A percentile compares a stretch with the other conserved stretches of the same genome.
These are phyloP conservation scores for Oxycera nigricornis DNA, from an alignment of 2,888 invertebrate species.

Conservation along the genomic window DNA sequence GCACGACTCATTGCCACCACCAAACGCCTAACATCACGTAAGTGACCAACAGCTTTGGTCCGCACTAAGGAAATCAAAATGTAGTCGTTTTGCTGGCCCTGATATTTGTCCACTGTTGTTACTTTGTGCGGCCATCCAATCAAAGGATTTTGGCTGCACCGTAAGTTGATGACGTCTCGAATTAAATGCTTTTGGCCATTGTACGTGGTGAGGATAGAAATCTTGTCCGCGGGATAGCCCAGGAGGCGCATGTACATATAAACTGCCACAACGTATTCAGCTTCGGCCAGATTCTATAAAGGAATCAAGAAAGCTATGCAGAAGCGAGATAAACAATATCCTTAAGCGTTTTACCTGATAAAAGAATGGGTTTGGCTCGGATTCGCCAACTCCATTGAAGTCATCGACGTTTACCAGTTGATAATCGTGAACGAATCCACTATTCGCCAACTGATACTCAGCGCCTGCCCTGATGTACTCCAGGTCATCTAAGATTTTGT, in stretches of 20 bases:
- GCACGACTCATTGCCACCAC: conserved; percentile 99
- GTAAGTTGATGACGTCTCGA: conserved; percentile 90
- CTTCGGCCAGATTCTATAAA: conserved; percentile 80
- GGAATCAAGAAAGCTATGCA: background rate
- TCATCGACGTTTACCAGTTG: conserved; percentile 96
- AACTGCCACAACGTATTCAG: conserved; percentile 94
- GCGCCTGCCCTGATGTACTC: conserved; percentile 82
- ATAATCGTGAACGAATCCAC: conserved; percentile 91
- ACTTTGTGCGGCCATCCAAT: conserved; percentile 93
- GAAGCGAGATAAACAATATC: background rate
- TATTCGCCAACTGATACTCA: conserved; percentile 90
- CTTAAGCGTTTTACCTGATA: conserved; percentile 76
- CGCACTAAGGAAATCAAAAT: conserved; percentile 95
- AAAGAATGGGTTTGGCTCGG: conserved; percentile 97
- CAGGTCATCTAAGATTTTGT: conserved; percentile 93
- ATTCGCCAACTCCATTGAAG: conserved; percentile 95
- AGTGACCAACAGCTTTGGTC: conserved; percentile 96
- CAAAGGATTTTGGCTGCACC: conserved; percentile 93
- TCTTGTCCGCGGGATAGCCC: conserved; percentile 95
- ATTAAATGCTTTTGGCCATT: conserved; percentile 99
- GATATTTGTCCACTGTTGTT: conserved; percentile 98
- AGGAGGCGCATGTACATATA: conserved; percentile 98
- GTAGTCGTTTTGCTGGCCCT: conserved; percentile 99
- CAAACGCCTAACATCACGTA: conserved; percentile 93
- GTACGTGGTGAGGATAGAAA: conserved; percentile 97